Conservation (phyloP, 2,888 invertebrate genomes). For the Calephelis perditalis region DNA sequence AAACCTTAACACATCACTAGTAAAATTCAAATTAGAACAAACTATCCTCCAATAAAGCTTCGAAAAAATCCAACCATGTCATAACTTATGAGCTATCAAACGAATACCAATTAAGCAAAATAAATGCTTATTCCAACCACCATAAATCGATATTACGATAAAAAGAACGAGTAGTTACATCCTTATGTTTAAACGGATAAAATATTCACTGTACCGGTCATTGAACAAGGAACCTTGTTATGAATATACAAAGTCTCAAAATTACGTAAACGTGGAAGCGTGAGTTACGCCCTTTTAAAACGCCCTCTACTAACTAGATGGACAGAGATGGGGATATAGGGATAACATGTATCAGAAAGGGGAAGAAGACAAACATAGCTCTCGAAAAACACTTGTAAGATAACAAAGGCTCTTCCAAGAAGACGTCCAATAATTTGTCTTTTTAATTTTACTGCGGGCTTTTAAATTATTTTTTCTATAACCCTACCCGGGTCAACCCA, state of each 20-base stretch:
- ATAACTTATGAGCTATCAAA: slow-evolving; percentile 59
- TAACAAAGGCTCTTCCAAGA: slow-evolving; percentile 77
- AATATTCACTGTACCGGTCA: slow-evolving; percentile 49
- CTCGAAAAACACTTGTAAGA: slow-evolving; percentile 77
- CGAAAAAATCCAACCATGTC: slow-evolving; percentile 53
- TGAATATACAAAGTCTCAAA: slow-evolving; percentile 72
- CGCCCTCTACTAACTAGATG: slow-evolving; percentile 71
- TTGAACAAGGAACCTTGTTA: slow-evolving; percentile 72
- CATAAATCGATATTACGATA: slow-evolving; percentile 72
- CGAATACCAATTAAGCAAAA: slow-evolving; percentile 70
- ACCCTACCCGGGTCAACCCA: slow-evolving; percentile 62
- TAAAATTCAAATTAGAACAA: slow-evolving; percentile 46
- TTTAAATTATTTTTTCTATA: slow-evolving; percentile 66
- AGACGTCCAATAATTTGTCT: slow-evolving; percentile 78
- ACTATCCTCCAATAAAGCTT: neutral
- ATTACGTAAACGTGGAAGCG: slow-evolving; percentile 72
- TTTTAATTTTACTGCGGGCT: slow-evolving; percentile 76
- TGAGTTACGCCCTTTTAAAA: slow-evolving; percentile 71
- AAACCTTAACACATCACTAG: slow-evolving; percentile 42
- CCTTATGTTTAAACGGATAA: slow-evolving; percentile 60
- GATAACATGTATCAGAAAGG: slow-evolving; percentile 47
- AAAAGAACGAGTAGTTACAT: slow-evolving; percentile 59
- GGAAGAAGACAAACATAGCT: slow-evolving; percentile 66
- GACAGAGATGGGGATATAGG: slow-evolving; percentile 58
- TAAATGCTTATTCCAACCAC: slow-evolving; percentile 66